Evolutionary conservation across 2,888 invertebrate species (phyloP).

Genomic region (Eupithecia abbreviata): DNA sequence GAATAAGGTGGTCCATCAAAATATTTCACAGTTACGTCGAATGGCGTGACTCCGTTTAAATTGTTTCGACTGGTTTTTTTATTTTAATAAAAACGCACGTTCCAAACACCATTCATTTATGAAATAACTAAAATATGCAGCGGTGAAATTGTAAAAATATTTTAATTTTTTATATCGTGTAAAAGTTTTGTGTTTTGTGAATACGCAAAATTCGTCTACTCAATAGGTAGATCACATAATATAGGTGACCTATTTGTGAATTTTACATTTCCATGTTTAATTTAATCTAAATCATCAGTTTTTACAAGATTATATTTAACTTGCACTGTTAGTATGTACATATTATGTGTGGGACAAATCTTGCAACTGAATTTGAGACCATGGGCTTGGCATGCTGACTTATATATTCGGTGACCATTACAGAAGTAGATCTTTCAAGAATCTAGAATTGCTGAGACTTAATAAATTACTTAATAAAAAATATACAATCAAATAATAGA

Average conservation of each 20-base stretch:
- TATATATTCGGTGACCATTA: too few species aligned
- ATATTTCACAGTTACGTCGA: neutral
- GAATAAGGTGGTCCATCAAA: neutral
- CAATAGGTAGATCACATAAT: neutral
- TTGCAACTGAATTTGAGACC: too few species aligned
- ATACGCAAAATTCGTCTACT: neutral
- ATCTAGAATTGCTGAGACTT: neutral
- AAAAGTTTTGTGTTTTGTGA: slow-evolving; percentile 1
- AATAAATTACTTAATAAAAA: too few species aligned
- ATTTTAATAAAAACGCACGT: neutral
- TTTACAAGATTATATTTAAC: too few species aligned
- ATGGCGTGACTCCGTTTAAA: neutral
- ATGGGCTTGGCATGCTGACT: too few species aligned
- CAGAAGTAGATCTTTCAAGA: neutral
- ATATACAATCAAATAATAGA: too few species aligned
- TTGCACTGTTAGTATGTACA: too few species aligned
- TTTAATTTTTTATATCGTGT: neutral
- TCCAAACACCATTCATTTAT: neutral
- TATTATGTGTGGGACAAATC: too few species aligned
- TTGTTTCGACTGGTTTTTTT: neutral
- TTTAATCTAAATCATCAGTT: too few species aligned
- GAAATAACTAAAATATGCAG: neutral
- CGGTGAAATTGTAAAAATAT: neutral
- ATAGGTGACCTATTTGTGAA: neutral
- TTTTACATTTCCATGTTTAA: too few species aligned